Base-by-base conservation (phyloP, 2,797 vertebrate species). In the Euphonia xanthogaster region DNA sequence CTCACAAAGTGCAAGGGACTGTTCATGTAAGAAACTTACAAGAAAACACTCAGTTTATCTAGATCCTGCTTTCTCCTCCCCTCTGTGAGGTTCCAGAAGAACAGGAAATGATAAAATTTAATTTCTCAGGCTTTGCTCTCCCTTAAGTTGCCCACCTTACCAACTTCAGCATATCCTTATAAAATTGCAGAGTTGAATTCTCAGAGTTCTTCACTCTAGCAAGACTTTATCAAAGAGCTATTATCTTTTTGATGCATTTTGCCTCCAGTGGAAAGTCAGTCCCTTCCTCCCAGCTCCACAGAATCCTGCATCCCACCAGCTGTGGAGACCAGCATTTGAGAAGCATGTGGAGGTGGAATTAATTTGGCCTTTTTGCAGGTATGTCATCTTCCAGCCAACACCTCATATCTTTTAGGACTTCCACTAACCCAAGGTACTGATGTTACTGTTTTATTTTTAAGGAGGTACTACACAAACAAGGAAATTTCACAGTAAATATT, bases 281-380 rank as follows among this genome's bases (percentile, higher is more conserved):
- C 14, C 20, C 47, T 30, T 86, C 68, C 58, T 75, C 37, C 19
- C 47, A 70, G 44, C 27, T 30, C 30, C 84, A 72, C 5, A 33
- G 22, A 72, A 72, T 7, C 39, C 5, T 14, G 25, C 54, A 75
- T 40, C 27, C 57, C 53, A 42, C 20, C 0, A 0, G 18, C 27
- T 44, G 18, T 10, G 25, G 78, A 78, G 25, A 47, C 3, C 23
- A 62, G n/a, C 23, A 60, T 68, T 70, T 72, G 51, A 78, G 55
- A 75, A 16, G 10, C 14, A 39, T 3, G 3, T 3, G 5, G n/a
- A 66, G 27, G 39, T 12, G 4, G 35, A 61, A 68, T 40, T 48
- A 37, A 37, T 68, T 8, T 44, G 61, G 21, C 18, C 33, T 82
- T 81, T 79, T 77, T 63, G 11, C 53, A 73, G 12, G 9, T 44